Evolutionary conservation across 2,888 invertebrate genomes (phyloP), one percentile per base, ranked within the genome.

Genomic region (Sarcophaga carnaria): DNA sequence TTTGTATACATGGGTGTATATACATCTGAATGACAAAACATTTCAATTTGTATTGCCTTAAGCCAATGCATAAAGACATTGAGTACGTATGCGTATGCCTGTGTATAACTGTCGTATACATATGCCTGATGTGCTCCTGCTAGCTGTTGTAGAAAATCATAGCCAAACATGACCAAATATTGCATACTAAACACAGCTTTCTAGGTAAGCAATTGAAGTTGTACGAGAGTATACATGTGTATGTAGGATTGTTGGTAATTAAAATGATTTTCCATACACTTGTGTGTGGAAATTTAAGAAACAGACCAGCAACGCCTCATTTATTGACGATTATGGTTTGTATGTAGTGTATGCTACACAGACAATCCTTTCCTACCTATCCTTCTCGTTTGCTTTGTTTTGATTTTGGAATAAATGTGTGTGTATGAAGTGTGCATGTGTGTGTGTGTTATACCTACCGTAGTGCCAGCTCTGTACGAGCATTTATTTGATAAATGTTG

Each of bases 401-500:
- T 4, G 12, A 17, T 54, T 54, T 54, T 37, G 37, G 37, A 37
- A 37, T 8, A 37, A 54, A 3, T 49, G 49, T 49, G 14, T 49
- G 14, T 2, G 49, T 49, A 37, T 37, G 8, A 37, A 37, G 49
- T 49, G 49, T 49, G 49, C 3, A 6, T 62, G 22, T 62, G 22
- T 22, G 11, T 47, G 12, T 45, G n/a, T 12, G 27, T 22, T 66
- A 54, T 74, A 89, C 90, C 83, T 89, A 94, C 92, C 97, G 95
- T 89, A 97, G 94, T 49, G 97, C 97, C 91, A 97, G 94, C 92
- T 97, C 97, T 66, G 97, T 97, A 91, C 96, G 95, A 69, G 97
- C 97, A 92, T 97, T 97, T 91, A 97, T 97, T 94, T 96, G 96
- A 93, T 96, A 96, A 90, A 96, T 96, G 92, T 96, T 96, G 94